Conservation (phyloP, 2,113 vertebrate species). For the Hepsetus odoe region DNA sequence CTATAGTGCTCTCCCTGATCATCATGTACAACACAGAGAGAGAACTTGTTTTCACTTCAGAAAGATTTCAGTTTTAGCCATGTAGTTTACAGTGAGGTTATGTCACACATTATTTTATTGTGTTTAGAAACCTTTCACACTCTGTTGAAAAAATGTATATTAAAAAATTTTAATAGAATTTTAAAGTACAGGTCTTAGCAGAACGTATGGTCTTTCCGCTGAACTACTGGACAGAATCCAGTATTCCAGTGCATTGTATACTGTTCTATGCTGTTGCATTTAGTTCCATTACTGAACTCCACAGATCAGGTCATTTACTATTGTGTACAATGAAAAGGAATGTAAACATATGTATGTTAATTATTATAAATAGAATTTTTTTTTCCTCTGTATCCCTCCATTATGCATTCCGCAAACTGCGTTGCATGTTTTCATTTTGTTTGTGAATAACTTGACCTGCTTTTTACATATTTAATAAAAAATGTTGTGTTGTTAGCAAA, state of each 20-base stretch:
- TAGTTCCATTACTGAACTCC: constrained; percentile 86
- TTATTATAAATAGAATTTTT: constrained; percentile 96
- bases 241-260: constrained; percentile 77
- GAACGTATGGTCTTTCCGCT: constrained; percentile 67
- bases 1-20: background rate
- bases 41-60: constrained; percentile 27
- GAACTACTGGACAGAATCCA: constrained; percentile 69
- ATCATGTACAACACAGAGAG: background rate
- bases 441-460: constrained; percentile 99
- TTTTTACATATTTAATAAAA: constrained; percentile 99
- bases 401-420: constrained; percentile 89
- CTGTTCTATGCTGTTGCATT: constrained; percentile 82
- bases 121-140: constrained; percentile 46
- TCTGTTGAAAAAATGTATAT: constrained; percentile 55
- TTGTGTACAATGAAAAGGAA: constrained; percentile 98
- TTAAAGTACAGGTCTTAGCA: constrained; percentile 68
- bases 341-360: constrained; percentile 98
- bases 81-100: constrained; percentile 21
- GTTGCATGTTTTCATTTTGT: constrained; percentile 98
- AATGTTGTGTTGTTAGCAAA: constrained; percentile 81
- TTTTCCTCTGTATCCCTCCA: constrained; percentile 77
- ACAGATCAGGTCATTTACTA: constrained; percentile 68
- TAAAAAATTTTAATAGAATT: constrained; percentile 60
- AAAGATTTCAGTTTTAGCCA: constrained; percentile 2
- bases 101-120: constrained; percentile 22